phyloP scores from a whole-genome alignment of 2,888 invertebrate genomes.

The Panopea generosa region DNA sequence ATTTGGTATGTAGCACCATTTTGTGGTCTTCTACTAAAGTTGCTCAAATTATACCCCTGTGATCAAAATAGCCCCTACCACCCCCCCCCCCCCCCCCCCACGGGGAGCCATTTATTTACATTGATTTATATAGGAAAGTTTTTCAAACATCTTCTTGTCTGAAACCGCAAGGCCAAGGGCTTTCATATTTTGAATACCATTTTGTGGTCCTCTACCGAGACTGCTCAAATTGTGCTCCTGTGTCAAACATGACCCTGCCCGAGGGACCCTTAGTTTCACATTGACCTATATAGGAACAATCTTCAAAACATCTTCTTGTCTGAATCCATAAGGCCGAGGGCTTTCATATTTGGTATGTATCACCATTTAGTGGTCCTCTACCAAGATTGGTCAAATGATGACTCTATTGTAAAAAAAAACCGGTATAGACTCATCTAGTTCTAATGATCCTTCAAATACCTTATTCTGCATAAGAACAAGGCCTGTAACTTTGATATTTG shows the following conservation, averaged over 20 bases:
- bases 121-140: not conserved
- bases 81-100: too few relatives aligned
- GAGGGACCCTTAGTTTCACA: conserved; percentile 3
- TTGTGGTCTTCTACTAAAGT: conserved; percentile 10
- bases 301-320: conserved; percentile 29
- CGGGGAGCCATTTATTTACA: not conserved
- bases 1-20: conserved; percentile 6
- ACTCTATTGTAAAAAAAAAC: conserved; percentile 2
- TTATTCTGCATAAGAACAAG: too few relatives aligned
- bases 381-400: conserved; percentile 38
- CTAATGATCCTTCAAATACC: too few relatives aligned
- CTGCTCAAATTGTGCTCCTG: conserved; percentile 35
- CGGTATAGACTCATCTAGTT: too few relatives aligned
- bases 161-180: conserved; percentile 30
- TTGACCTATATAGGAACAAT: not conserved
- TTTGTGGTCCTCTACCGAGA: conserved; percentile 35
- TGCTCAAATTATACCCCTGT: conserved; percentile 13
- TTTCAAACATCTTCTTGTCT: conserved; percentile 27
- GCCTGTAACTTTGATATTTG: too few relatives aligned
- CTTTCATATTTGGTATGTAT: conserved; percentile 33
- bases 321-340: conserved; percentile 31
- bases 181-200: conserved; percentile 31
- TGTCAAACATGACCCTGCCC: conserved; percentile 16
- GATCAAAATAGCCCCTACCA: not conserved
- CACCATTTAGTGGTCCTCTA: conserved; percentile 32